phyloP scores from a whole-genome alignment of 2,888 invertebrate genomes.

The Strigamia crassipes region DNA sequence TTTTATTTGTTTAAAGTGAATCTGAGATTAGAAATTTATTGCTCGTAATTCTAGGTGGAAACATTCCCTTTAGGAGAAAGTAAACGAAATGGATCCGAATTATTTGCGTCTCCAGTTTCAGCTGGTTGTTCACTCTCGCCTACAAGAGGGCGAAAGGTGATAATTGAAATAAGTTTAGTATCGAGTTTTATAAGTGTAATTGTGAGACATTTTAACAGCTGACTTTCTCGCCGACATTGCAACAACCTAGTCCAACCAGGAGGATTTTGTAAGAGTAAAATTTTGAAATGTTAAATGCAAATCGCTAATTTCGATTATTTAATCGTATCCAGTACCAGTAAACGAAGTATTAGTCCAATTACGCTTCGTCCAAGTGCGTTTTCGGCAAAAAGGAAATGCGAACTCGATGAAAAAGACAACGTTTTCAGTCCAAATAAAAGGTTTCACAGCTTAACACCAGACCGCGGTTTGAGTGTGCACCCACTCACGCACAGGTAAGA shows the following conservation, averaged over 20 bases:
- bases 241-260: constrained; percentile 79
- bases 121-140: constrained; percentile 58
- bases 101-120: constrained; percentile 56
- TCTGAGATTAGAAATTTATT: background rate
- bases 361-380: background rate
- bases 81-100: constrained; percentile 58
- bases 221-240: constrained; percentile 66
- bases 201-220: constrained; percentile 57
- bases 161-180: background rate
- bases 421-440: constrained; percentile 29
- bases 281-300: background rate
- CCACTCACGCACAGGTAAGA: constrained; percentile 47
- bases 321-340: background rate
- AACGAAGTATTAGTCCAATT: background rate
- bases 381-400: constrained; percentile 8
- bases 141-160: constrained; percentile 56
- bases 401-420: constrained; percentile 10
- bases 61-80: constrained; percentile 41
- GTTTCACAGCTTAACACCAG: constrained; percentile 27
- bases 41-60: constrained; percentile 17
- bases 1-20: background rate
- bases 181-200: background rate
- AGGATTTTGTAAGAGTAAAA: constrained; percentile 65
- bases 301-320: background rate
- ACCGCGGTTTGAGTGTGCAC: constrained; percentile 35